phyloP scores from a whole-genome alignment of 2,113 vertebrate genomes.

The Tragelaphus strepsiceros region DNA sequence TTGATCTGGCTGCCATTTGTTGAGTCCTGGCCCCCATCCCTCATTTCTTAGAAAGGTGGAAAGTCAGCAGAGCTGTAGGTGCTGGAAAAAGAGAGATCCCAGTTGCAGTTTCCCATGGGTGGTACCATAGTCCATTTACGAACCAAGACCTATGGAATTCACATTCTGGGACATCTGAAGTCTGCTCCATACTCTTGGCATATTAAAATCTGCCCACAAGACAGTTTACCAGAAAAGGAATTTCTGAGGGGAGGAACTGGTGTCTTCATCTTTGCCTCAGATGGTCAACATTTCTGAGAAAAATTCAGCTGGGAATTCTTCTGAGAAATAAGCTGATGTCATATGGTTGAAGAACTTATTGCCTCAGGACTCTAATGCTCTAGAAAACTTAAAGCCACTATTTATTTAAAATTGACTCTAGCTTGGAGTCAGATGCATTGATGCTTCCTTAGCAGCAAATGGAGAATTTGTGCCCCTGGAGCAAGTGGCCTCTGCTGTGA shows the following conservation, averaged over 20 bases:
- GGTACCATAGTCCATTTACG: neutral
- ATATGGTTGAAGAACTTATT: neutral
- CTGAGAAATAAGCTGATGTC: conserved; percentile 24
- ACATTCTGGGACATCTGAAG: neutral
- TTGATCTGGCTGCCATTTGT: neutral
- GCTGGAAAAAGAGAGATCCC: neutral
- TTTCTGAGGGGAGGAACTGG: neutral
- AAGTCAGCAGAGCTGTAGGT: neutral
- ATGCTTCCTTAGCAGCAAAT: neutral
- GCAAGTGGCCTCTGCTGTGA: neutral
- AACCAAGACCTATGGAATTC: neutral
- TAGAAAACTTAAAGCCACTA: neutral
- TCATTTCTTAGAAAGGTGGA: neutral
- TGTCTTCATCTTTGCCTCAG: conserved; percentile 9
- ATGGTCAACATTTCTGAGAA: conserved; percentile 54
- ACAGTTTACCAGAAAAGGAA: conserved; percentile 24
- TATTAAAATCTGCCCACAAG: neutral
- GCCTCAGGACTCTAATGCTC: neutral
- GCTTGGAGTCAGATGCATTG: neutral
- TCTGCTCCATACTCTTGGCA: neutral
- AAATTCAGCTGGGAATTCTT: neutral
- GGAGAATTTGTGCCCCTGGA: neutral
- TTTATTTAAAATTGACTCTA: neutral
- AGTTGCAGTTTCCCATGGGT: neutral
- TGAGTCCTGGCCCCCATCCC: neutral